These are phyloP conservation scores for Oplegnathus fasciatus DNA, from an alignment of 2,113 vertebrate species.

Conservation along the genomic window DNA sequence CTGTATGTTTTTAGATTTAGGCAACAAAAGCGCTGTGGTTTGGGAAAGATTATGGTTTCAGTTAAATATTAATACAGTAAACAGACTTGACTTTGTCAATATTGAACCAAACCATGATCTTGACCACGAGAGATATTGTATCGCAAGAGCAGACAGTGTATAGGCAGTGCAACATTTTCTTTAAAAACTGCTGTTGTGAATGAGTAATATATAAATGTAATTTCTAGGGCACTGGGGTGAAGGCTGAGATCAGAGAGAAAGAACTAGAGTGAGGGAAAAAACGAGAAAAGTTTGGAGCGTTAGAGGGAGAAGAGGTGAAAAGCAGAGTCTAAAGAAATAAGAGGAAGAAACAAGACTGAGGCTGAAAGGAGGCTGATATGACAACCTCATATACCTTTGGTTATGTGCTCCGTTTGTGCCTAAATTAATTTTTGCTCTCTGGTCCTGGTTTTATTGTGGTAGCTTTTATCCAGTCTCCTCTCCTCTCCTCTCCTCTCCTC, in stretches of 20 bases:
- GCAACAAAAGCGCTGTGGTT: neutral
- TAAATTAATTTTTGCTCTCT: conserved; percentile 5
- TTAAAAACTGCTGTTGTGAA: too few species aligned
- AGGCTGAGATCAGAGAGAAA: too few species aligned
- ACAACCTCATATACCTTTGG: neutral
- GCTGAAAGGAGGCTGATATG: neutral
- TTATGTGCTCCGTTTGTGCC: conserved; percentile 15
- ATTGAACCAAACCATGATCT: neutral
- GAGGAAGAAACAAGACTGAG: neutral
- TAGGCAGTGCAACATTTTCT: too few species aligned
- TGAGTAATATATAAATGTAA: too few species aligned
- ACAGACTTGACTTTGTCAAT: neutral
- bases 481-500: conserved; percentile 12
- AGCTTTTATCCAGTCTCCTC: neutral
- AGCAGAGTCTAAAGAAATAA: neutral
- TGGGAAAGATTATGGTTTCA: neutral
- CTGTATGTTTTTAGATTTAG: neutral
- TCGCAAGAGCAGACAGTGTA: neutral
- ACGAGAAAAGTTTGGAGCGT: neutral
- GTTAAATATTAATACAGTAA: neutral
- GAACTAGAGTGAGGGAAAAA: neutral
- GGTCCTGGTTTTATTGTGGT: neutral
- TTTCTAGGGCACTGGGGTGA: too few species aligned
- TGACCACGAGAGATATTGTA: neutral
- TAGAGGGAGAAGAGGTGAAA: neutral